Evolutionary conservation across 2,888 invertebrate species (phyloP), one percentile per base, ranked within the genome.

Genomic region (Trissolcus japonicus): DNA sequence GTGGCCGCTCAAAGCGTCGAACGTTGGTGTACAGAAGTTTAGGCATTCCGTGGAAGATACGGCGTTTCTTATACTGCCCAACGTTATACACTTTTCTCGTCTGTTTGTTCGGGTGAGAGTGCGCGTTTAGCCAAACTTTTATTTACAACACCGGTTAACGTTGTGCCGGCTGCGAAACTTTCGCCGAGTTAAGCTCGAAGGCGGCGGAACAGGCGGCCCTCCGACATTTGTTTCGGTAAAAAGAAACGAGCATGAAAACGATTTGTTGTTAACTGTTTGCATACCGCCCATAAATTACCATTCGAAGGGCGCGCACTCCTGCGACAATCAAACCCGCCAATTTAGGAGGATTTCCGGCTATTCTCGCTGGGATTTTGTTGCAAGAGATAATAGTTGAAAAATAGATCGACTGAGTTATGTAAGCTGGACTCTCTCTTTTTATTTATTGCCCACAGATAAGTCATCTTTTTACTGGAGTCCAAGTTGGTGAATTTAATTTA

Each of bases 241-340:
- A 66, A 69, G 76, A 69, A 75, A 69, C 59, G 67, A 59, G 50
- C 48, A 35, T 25, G 46, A 35, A 54, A 43, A 11, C 69, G 69
- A 76, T 76, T 76, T 53, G 76, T 76, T 61, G 69, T 61, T 76
- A 76, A 76, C 69, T 65, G 65, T 67, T 67, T 73, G 61, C 60
- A 61, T 65, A 65, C 53, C 48, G 54, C 63, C 72, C 51, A 73
- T 73, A 73, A 73, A 73, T 60, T 65, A 21, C 25, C 14, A 35
- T 53, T 57, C 62, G 63, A 63, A 35, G 14, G 50, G 29, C 35
- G 62, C 62, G 21, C 35, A 25, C 14, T n/a, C 29, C 29, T 16
- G 41, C 43, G 29, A 62, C 41, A 13, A 51, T 9, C 35, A 43
- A 57, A 35, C 51, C 35, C 46, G 29, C 14, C 35, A 67, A 60